Percentiles rank a stretch among this genome's conserved stretches.
Conservation (phyloP, 2,113 vertebrate genomes). For the Platycercus adscitus region DNA sequence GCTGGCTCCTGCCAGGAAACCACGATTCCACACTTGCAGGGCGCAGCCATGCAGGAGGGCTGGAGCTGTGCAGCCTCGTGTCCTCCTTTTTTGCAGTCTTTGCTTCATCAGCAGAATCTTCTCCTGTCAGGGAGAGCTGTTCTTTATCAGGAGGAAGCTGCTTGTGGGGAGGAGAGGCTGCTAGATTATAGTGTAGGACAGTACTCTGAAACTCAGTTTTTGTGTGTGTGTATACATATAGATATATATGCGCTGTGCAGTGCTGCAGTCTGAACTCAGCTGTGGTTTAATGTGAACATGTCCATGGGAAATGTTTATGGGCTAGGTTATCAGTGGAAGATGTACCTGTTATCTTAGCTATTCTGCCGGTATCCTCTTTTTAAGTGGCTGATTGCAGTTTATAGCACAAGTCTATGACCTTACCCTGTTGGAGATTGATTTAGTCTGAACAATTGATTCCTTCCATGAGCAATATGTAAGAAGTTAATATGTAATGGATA, state of each 20-base stretch:
- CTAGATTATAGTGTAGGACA: accelerated
- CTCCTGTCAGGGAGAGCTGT: accelerated
- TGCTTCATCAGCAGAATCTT: background rate
- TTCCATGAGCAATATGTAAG: background rate
- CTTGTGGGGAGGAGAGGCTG: background rate
- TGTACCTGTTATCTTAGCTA: background rate
- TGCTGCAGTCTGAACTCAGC: background rate
- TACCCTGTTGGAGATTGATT: constrained; percentile 8
- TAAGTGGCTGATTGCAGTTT: background rate
- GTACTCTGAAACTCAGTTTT: background rate
- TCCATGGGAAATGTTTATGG: background rate
- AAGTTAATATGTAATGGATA: constrained; percentile 26
- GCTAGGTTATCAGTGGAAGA: background rate
- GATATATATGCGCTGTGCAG: background rate
- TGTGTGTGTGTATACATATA: accelerated
- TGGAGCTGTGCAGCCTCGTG: background rate
- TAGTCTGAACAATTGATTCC: constrained; percentile 25
- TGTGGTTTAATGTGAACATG: background rate
- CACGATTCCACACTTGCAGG: accelerated
- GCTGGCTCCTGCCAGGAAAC: background rate
- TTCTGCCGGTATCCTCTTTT: background rate
- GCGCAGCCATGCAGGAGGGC: background rate
- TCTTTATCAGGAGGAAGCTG: background rate
- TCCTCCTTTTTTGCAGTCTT: background rate
- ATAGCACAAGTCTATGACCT: background rate